A percentile compares a stretch with the other conserved stretches of the same genome.
Evolutionary conservation across 2,113 vertebrate species (phyloP).

Genomic region (Furnarius figulus): DNA sequence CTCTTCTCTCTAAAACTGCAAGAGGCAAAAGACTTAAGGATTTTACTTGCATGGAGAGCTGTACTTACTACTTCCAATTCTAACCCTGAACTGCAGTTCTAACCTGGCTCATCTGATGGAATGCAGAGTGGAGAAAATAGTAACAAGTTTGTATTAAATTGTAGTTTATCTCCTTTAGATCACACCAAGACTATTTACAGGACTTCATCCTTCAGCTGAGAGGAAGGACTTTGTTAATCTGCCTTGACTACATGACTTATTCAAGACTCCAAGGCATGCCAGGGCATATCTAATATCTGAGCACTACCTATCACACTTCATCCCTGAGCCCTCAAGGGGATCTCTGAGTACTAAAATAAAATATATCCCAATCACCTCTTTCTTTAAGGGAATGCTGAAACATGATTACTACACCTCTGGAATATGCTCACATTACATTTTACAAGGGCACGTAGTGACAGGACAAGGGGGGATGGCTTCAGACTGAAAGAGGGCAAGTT

Average conservation of each 20-base stretch:
- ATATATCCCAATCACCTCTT: not conserved
- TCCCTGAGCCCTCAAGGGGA: not conserved
- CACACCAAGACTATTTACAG: not conserved
- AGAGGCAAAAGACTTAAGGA: not conserved
- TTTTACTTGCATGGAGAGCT: not conserved
- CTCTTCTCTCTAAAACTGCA: not conserved
- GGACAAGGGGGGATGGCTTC: not conserved
- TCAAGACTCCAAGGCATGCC: not conserved
- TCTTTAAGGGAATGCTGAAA: not conserved
- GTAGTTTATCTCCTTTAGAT: not conserved
- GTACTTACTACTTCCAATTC: not conserved
- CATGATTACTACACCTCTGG: not conserved
- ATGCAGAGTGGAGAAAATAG: not conserved
- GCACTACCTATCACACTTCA: not conserved
- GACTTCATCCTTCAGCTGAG: not conserved
- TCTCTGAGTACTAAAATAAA: not conserved
- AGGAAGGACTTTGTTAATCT: not conserved
- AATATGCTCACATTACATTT: not conserved
- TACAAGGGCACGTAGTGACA: not conserved
- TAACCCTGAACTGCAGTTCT: not conserved
- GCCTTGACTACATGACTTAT: not conserved
- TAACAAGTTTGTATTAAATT: not conserved
- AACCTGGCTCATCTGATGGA: not conserved
- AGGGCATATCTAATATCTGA: not conserved
- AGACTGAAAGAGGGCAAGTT: not conserved